Evolutionary conservation across 2,888 invertebrate genomes (phyloP), one percentile per base, ranked within the genome.

Genomic region (Augiades crinisus): DNA sequence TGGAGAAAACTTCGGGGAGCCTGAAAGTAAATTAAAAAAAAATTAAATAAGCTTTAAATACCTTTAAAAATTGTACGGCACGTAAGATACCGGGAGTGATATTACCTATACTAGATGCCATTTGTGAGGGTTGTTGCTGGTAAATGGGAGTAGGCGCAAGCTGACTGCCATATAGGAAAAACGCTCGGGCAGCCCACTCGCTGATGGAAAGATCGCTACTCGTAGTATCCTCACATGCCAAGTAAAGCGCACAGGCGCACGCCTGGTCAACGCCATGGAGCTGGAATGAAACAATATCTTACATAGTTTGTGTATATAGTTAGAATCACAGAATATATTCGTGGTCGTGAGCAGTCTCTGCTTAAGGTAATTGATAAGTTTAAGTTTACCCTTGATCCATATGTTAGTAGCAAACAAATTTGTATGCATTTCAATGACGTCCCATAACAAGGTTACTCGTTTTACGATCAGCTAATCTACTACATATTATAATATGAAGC

Each of bases 161-260:
- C 67, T 97, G 97, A 0, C 96, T 96, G 16, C 99, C 98, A 72
- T 96, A 98, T 58, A 97, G 84, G 81, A 98, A 96, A 82, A 98
- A 97, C 0, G 98, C 97, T 63, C 96, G 93, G 0, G 96, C 94
- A 0, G 98, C 98, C 94, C 96, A 95, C 69, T 97, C 95, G 41
- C 94, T 92, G 1, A 95, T 88, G 56, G 96, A 94, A 22, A 75
- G 67, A 61, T 90, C 90, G 27, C 79, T 77, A 47, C 75, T 69
- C 2, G 68, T 60, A 2, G 74, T 58, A 37, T 86, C 92, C 47
- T 95, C 93, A 54, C 97, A 97, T 0, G 98, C 97, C 53, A 99
- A 80, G 62, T 96, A 93, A 36, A 98, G 87, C 47, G 96, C 95
- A 31, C 96, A 96, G 0, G 96, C 96, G 78, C 97, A 98, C 0